These are phyloP conservation scores for Peromyscus californicus DNA, from an alignment of 2,113 vertebrate species.

Conservation along the genomic window DNA sequence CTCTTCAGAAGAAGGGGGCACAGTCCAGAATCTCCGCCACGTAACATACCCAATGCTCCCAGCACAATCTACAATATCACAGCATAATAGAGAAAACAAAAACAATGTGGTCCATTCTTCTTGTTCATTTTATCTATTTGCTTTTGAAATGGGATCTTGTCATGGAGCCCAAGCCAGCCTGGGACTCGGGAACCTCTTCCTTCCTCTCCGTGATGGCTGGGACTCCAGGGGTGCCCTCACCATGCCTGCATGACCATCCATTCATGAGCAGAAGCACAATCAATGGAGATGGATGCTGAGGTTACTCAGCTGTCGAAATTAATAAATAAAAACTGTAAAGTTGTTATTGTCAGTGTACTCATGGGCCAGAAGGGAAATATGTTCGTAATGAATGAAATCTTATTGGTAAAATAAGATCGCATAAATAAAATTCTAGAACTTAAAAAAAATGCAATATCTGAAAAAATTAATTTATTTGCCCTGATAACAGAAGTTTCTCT, in stretches of 20 bases:
- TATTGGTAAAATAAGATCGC: not conserved
- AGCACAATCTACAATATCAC: not conserved
- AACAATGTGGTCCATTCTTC: not conserved
- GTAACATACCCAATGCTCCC: no score
- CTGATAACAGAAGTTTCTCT: not conserved
- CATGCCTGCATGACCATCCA: not conserved
- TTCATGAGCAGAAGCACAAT: not conserved
- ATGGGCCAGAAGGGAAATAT: not conserved
- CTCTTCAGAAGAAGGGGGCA: not conserved
- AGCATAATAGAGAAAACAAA: not conserved
- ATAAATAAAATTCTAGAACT: slow-evolving; percentile 1
- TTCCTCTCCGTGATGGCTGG: not conserved
- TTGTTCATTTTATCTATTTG: not conserved
- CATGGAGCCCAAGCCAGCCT: not conserved
- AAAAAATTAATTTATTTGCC: not conserved
- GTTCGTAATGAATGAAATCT: not conserved
- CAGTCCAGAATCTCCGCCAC: not conserved
- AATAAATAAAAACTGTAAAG: not conserved
- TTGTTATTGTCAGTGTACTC: not conserved
- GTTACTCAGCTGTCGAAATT: not conserved
- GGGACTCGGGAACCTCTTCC: not conserved
- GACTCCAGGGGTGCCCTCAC: no score
- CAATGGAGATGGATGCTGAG: not conserved
- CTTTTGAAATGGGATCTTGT: not conserved
- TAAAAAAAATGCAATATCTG: not conserved